Evolutionary conservation across 2,888 invertebrate species (phyloP).

Genomic region (Apotomis capreana): DNA sequence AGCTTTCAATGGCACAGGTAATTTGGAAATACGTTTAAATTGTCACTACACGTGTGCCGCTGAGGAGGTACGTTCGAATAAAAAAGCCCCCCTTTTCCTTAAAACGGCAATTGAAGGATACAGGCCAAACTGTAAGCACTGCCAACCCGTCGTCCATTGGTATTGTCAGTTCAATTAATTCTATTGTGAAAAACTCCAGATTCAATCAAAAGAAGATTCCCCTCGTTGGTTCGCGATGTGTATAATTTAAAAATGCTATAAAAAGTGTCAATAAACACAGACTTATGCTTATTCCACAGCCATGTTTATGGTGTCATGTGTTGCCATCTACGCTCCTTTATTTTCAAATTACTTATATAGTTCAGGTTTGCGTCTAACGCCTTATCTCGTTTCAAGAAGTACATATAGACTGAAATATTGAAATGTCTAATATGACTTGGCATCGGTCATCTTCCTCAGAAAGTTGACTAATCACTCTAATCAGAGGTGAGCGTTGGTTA

Average conservation of each 20-base stretch:
- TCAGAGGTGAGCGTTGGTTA: no score
- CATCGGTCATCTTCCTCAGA: no score
- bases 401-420: no score
- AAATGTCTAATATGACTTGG: no score
- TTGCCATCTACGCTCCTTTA: slow-evolving; percentile 9
- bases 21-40: background rate
- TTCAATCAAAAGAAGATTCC: slow-evolving; percentile 16
- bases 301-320: slow-evolving; percentile 21
- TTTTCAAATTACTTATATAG: no score
- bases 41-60: background rate
- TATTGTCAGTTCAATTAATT: slow-evolving; percentile 29
- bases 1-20: background rate
- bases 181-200: slow-evolving; percentile 17
- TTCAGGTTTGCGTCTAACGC: no score
- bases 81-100: background rate
- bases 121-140: slow-evolving; percentile 11
- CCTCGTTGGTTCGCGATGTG: slow-evolving; percentile 30
- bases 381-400: no score
- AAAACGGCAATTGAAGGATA: background rate
- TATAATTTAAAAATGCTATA: slow-evolving; percentile 33
- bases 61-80: background rate
- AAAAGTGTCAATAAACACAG: slow-evolving; percentile 27
- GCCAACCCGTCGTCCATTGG: background rate
- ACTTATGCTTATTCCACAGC: slow-evolving; percentile 17
- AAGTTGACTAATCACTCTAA: no score